Conservation (phyloP, 2,888 invertebrate genomes). For the Gisinianus flammeolus region DNA sequence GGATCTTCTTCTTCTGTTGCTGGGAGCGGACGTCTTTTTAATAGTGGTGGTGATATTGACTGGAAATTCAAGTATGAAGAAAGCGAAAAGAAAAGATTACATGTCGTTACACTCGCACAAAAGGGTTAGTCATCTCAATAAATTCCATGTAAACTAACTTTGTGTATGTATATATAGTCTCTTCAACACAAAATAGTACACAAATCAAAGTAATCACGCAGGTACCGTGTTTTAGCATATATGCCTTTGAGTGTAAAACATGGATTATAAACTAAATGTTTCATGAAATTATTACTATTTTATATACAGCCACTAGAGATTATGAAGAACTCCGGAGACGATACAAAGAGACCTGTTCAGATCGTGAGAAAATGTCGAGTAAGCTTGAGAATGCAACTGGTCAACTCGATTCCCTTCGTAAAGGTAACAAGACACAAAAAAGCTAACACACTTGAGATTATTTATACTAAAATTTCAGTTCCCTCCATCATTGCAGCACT, state of each 20-base stretch:
- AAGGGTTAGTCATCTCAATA: constrained; percentile 66
- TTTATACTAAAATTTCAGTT: too few relatives aligned
- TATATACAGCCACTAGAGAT: constrained; percentile 66
- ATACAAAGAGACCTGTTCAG: constrained; percentile 68
- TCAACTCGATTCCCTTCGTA: constrained; percentile 67
- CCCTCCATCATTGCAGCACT: too few relatives aligned
- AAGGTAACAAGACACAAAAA: constrained; percentile 60
- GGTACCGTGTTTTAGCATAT: too few relatives aligned
- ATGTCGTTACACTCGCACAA: constrained; percentile 72
- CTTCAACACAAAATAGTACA: too few relatives aligned
- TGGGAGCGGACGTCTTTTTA: too few relatives aligned
- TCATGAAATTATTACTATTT: not conserved
- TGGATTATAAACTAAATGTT: not conserved
- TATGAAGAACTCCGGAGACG: constrained; percentile 70
- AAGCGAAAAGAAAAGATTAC: constrained; percentile 72
- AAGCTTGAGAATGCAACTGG: constrained; percentile 66
- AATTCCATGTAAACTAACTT: not conserved
- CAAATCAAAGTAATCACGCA: too few relatives aligned
- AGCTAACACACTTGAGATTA: too few relatives aligned
- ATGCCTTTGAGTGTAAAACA: too few relatives aligned
- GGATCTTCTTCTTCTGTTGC: not conserved
- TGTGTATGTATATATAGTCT: too few relatives aligned
- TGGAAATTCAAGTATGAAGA: constrained; percentile 77
- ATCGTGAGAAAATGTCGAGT: constrained; percentile 68
- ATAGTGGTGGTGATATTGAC: constrained; percentile 44